Evolutionary conservation across 2,888 invertebrate genomes (phyloP).

Genomic region (Reticulitermes lucifugus): DNA sequence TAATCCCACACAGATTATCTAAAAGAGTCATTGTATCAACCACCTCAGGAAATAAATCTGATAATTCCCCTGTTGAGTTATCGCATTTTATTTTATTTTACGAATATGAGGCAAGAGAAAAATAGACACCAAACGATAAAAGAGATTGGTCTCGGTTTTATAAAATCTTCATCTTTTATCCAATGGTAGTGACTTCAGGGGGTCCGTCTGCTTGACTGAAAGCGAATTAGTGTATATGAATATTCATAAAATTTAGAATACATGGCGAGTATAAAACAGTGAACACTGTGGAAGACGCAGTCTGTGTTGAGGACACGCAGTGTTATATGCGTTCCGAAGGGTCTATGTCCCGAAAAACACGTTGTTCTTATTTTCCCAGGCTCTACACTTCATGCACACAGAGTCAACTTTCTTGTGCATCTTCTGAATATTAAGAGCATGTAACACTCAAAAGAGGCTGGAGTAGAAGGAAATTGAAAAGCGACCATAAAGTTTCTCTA

Average conservation of each 20-base stretch:
- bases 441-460: constrained; percentile 39
- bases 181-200: neutral
- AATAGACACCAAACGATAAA: constrained; percentile 8
- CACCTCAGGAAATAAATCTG: neutral
- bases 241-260: constrained; percentile 2
- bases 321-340: neutral
- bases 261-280: neutral
- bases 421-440: constrained; percentile 52
- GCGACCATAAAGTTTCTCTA: constrained; percentile 43
- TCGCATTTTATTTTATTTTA: neutral
- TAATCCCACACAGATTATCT: neutral
- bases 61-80: neutral
- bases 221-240: neutral
- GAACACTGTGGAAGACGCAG: neutral
- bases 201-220: neutral
- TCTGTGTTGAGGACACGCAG: neutral
- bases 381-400: neutral
- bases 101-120: neutral
- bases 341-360: neutral
- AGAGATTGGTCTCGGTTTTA: constrained; percentile 42
- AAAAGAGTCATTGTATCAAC: neutral
- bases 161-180: constrained; percentile 42
- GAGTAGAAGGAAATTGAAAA: constrained; percentile 48
- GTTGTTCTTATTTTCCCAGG: neutral
- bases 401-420: neutral